These are phyloP conservation scores for Synanthedon vespiformis DNA, from an alignment of 2,888 invertebrate species.

Conservation along the genomic window DNA sequence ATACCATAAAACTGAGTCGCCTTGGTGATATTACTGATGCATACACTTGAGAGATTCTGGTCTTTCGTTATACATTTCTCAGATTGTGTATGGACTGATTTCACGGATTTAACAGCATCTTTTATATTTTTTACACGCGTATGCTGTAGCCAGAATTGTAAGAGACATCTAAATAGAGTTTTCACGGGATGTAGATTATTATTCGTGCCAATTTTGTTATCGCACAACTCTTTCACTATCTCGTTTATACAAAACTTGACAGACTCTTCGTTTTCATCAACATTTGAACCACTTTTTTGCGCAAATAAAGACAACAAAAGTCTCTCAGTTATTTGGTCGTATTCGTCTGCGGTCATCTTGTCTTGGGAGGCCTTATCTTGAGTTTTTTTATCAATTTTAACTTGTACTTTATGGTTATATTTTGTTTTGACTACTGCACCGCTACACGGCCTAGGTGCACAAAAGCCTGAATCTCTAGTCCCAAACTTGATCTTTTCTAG, in stretches of 20 bases:
- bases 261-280: constrained; percentile 4
- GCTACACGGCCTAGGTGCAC: neutral
- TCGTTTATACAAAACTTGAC: constrained; percentile 29
- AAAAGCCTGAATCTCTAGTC: constrained; percentile 6
- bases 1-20: constrained; percentile 33
- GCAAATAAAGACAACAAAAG: constrained; percentile 34
- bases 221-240: constrained; percentile 39
- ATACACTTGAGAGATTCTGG: constrained; percentile 28
- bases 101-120: constrained; percentile 21
- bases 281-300: constrained; percentile 12
- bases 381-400: constrained; percentile 11
- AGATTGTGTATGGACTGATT: constrained; percentile 32
- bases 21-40: constrained; percentile 21
- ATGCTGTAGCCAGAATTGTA: constrained; percentile 49
- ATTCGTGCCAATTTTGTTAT: constrained; percentile 18
- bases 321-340: constrained; percentile 36
- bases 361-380: constrained; percentile 25
- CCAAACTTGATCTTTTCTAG: constrained; percentile 25
- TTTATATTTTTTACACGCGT: constrained; percentile 22
- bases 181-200: constrained; percentile 34
- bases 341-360: constrained; percentile 22
- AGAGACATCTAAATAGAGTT: constrained; percentile 36
- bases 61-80: constrained; percentile 35
- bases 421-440: constrained; percentile 3
- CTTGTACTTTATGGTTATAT: constrained; percentile 21